Conservation (phyloP, 2,888 invertebrate species). For the Lochmaea crataegi region DNA sequence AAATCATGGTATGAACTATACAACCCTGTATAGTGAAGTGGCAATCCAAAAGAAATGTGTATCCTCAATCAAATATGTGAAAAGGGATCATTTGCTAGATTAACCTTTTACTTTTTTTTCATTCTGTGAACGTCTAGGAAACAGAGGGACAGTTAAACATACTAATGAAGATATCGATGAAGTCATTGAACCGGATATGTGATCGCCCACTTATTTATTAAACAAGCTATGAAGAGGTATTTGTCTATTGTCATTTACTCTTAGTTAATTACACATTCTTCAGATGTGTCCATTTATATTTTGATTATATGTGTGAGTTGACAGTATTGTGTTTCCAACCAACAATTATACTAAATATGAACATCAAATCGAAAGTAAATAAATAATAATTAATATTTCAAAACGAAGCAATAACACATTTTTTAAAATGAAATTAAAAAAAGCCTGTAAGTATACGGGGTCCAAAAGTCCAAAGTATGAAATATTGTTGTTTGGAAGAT, state of each 20-base stretch:
- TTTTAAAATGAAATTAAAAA: too few species aligned
- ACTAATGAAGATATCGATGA: slow-evolving; percentile 22
- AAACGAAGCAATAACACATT: background rate
- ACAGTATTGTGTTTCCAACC: background rate
- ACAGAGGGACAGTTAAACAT: slow-evolving; percentile 8
- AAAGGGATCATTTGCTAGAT: background rate
- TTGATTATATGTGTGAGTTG: background rate
- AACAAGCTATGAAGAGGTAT: slow-evolving; percentile 11
- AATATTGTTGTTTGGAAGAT: too few species aligned
- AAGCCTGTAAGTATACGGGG: too few species aligned
- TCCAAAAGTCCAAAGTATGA: too few species aligned
- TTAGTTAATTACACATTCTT: background rate
- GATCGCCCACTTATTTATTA: slow-evolving; percentile 17
- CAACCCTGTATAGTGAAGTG: background rate
- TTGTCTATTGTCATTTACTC: slow-evolving; percentile 6
- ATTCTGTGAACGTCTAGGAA: slow-evolving; percentile 18
- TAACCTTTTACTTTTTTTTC: slow-evolving; percentile 5
- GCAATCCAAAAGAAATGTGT: background rate
- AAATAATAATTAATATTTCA: background rate
- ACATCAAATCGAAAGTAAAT: background rate
- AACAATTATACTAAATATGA: background rate
- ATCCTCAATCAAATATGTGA: background rate
- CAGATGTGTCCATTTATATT: background rate
- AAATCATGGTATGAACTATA: background rate
- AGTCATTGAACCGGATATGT: slow-evolving; percentile 29